phyloP scores from a whole-genome alignment of 2,797 vertebrate species.

The Poecilia picta region DNA sequence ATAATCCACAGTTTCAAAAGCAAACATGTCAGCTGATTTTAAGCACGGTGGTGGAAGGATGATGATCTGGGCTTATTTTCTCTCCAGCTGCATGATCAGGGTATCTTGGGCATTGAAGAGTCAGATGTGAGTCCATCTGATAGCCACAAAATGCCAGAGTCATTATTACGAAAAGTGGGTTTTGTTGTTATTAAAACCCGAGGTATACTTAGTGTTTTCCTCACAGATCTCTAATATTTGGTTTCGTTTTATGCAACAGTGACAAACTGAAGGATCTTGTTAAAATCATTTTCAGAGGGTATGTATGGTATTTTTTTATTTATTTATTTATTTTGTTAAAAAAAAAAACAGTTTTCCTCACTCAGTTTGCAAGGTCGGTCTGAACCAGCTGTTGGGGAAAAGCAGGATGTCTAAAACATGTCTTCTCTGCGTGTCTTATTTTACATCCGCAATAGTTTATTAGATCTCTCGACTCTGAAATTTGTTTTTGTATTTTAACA shows the following conservation, averaged over 20 bases:
- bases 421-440: constrained; percentile 14
- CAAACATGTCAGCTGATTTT: neutral
- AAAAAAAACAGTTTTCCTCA: neutral
- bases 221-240: neutral
- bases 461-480: neutral
- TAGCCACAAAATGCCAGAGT: neutral
- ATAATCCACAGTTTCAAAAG: neutral
- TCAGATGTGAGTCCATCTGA: neutral
- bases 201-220: neutral
- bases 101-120: neutral
- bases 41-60: neutral
- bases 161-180: neutral
- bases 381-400: neutral
- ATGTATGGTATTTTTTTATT: neutral
- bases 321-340: neutral
- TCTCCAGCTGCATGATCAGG: neutral
- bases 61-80: neutral
- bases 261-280: neutral
- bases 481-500: neutral
- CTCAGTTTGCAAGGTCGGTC: neutral
- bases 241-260: neutral
- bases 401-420: neutral
- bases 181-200: neutral
- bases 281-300: neutral
- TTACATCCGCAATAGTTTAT: constrained; percentile 33